Base-by-base conservation (phyloP, 2,888 invertebrate genomes). In the Agrilus cyanescens region DNA sequence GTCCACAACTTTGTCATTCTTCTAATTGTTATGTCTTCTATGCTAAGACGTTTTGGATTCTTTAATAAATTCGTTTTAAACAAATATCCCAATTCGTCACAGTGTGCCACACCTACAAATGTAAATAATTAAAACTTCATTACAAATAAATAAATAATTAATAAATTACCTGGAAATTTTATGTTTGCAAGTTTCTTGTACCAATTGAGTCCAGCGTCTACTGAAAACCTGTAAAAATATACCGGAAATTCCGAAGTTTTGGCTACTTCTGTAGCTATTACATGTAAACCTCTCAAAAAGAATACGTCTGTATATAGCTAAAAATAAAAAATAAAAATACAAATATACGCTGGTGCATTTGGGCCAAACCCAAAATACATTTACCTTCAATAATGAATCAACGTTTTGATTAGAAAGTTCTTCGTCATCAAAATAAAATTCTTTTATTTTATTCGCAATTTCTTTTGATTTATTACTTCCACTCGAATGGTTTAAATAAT, bases 231-330 rank as follows among this genome's bases (percentile, higher is more conserved):
- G 20, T 44, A 44, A 7, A 40, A 32, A 33, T 37, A 44, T n/a
- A 44, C 34, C 3, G 40, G 44, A n/a, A n/a, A 32, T 10, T 13
- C 1, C 14, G 18, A 36, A 15, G 14, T 12, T 13, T 25, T 18
- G 14, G 15, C 14, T 33, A 14, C 8, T 6, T 50, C 41, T 44
- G 45, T 51, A 2, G 57, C 51, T 7, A 57, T 44, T 4, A 49
- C 51, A 5, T 53, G 43, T 5, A 61, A 50, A 18, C 54, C 53
- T 25, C 52, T 38, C 25, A 56, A 46, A 38, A 65, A 65, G 20
- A 57, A 54, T 7, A 52, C 52, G 41, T 65, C 65, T 7, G 60
- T 55, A 44, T 60, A 57, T 12, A 65, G 43, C 65, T 65, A 50
- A 36, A 60, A 61, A 18, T 45, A 48, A 37, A 12, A 35, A 32